Conservation (phyloP, 2,113 vertebrate genomes). For the Serinus canaria region DNA sequence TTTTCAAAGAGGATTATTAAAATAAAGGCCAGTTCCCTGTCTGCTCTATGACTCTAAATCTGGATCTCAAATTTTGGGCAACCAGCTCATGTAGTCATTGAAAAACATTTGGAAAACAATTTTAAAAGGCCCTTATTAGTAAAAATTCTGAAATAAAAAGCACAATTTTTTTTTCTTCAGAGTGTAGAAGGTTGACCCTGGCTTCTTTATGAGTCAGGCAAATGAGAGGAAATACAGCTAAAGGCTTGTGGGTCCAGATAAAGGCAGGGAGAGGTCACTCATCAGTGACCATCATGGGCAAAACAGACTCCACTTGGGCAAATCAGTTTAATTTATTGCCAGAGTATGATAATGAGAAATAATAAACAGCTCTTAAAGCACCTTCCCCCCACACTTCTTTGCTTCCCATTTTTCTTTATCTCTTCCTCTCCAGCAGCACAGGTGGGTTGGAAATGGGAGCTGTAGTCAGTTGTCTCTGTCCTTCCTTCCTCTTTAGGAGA, state of each 20-base stretch:
- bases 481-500: background rate
- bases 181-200: background rate
- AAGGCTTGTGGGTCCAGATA: background rate
- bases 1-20: background rate
- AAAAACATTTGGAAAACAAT: background rate
- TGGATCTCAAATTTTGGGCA: background rate
- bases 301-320: background rate
- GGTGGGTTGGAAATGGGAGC: accelerated
- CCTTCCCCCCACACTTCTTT: background rate
- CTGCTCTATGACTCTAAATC: background rate
- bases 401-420: background rate
- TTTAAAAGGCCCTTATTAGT: background rate
- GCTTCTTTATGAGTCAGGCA: background rate
- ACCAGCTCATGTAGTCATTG: background rate
- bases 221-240: accelerated
- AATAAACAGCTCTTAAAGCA: background rate
- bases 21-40: background rate
- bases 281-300: background rate
- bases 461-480: background rate
- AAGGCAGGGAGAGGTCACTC: background rate
- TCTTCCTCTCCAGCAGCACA: background rate
- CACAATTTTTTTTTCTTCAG: background rate
- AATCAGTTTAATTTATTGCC: background rate
- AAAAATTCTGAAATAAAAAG: background rate
- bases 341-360: background rate